A percentile compares a stretch with the other conserved stretches of the same genome.
These are phyloP conservation scores for Petrocephalus zakoni DNA, from an alignment of 2,113 vertebrate species.

Conservation along the genomic window DNA sequence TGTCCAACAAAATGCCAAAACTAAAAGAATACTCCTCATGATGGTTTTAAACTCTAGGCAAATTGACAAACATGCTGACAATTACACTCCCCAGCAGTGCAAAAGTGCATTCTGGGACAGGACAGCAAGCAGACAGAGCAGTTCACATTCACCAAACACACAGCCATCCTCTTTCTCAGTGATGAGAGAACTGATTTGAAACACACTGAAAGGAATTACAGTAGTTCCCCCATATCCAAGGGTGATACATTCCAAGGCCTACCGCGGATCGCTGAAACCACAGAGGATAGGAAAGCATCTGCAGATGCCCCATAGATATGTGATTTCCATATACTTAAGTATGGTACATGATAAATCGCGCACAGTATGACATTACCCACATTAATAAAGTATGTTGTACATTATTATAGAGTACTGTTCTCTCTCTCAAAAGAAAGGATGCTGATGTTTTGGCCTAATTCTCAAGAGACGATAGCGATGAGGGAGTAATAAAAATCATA, in stretches of 20 bases:
- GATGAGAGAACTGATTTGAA: background rate
- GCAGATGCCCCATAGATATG: background rate
- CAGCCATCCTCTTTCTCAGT: conserved; percentile 6
- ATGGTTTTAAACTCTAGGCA: background rate
- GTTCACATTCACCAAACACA: conserved; percentile 8
- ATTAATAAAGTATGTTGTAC: background rate
- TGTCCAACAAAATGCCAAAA: background rate
- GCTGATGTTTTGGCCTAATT: background rate
- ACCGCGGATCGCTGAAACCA: background rate
- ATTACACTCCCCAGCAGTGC: background rate
- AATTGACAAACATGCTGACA: background rate
- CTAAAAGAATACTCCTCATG: background rate
- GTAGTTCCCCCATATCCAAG: background rate
- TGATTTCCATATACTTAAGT: background rate
- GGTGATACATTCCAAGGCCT: background rate
- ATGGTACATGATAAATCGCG: background rate
- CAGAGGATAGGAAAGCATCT: background rate
- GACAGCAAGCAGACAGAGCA: background rate
- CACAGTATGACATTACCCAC: background rate
- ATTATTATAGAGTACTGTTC: background rate
- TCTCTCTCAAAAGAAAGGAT: background rate
- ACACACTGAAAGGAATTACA: background rate
- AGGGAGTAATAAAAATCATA: too few species aligned
- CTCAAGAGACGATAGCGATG: too few species aligned
- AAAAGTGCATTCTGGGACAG: background rate